These are phyloP conservation scores for Drosophila sp. DNA, from an alignment of 1,140 invertebrate genomes.

Conservation along the genomic window DNA sequence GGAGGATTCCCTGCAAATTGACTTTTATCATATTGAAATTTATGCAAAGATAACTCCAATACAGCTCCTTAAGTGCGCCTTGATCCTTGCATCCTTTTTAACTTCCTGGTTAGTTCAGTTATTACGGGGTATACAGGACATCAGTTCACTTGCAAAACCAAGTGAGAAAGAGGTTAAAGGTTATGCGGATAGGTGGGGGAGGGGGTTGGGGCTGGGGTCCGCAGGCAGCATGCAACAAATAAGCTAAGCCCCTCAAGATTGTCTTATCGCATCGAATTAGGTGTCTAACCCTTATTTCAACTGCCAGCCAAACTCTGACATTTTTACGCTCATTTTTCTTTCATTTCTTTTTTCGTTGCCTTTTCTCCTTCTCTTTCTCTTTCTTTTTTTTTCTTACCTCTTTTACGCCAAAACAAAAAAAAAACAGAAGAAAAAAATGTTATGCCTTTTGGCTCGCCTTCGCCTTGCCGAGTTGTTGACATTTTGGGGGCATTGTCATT, in stretches of 20 bases:
- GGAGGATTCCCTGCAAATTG: background rate
- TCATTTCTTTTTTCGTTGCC: background rate
- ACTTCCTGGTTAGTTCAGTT: background rate
- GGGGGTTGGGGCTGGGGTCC: background rate
- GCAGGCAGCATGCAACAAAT: constrained; percentile 54
- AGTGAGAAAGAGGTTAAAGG: background rate
- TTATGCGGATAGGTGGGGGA: background rate
- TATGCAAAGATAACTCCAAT: too few relatives aligned
- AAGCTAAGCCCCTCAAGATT: constrained; percentile 58
- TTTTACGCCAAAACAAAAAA: constrained; percentile 10
- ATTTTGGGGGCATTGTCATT: constrained; percentile 52
- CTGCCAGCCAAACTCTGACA: constrained; percentile 47
- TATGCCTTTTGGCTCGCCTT: constrained; percentile 20
- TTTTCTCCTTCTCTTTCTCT: background rate
- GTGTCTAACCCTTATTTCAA: constrained; percentile 64
- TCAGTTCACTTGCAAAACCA: background rate
- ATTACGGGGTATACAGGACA: background rate
- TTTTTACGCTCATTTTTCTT: constrained; percentile 49
- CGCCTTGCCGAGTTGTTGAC: constrained; percentile 45
- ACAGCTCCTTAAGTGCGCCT: too few relatives aligned
- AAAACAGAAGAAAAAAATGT: background rate
- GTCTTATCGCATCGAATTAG: constrained; percentile 63
- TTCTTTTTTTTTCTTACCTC: constrained; percentile 14
- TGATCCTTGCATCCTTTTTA: too few relatives aligned
- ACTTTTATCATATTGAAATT: too few relatives aligned